These are phyloP conservation scores for Drosophila sp. DNA, from an alignment of 1,140 invertebrate genomes.

Conservation along the genomic window DNA sequence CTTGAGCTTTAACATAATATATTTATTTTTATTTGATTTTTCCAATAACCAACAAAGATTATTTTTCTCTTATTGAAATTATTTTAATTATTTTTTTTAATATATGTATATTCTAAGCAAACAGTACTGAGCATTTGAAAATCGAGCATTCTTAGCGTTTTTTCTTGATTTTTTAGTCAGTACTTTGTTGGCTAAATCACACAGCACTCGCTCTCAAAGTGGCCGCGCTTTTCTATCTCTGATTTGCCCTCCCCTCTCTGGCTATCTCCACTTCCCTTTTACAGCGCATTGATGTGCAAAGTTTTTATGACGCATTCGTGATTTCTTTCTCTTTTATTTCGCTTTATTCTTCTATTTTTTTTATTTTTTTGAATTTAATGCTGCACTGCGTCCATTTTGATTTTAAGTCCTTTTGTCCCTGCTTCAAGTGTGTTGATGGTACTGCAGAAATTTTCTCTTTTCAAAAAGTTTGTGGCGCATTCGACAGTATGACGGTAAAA, in stretches of 20 bases:
- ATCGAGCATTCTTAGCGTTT: background rate
- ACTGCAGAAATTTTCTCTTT: constrained; percentile 24
- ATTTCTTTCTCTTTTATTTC: constrained; percentile 59
- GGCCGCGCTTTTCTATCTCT: constrained; percentile 60
- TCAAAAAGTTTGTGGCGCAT: constrained; percentile 22
- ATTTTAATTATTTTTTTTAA: no score
- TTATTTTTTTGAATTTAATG: constrained; percentile 55
- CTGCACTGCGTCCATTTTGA: constrained; percentile 73
- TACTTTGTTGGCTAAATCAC: constrained; percentile 59
- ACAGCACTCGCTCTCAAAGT: constrained; percentile 51
- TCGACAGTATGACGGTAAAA: constrained; percentile 15
- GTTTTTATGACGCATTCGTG: constrained; percentile 81
- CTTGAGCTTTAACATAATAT: no score
- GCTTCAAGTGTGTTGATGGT: constrained; percentile 60
- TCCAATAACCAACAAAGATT: no score
- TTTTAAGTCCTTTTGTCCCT: constrained; percentile 72
- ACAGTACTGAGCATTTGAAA: background rate
- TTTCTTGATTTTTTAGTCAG: constrained; percentile 26
- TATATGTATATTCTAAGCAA: no score
- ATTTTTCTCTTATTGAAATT: no score
- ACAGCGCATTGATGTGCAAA: constrained; percentile 71
- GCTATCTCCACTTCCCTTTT: constrained; percentile 18
- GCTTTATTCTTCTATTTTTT: constrained; percentile 5
- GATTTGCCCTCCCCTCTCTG: constrained; percentile 1
- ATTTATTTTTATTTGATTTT: no score